Conservation (phyloP, 2,113 vertebrate species). For the Clinocottus analis region DNA sequence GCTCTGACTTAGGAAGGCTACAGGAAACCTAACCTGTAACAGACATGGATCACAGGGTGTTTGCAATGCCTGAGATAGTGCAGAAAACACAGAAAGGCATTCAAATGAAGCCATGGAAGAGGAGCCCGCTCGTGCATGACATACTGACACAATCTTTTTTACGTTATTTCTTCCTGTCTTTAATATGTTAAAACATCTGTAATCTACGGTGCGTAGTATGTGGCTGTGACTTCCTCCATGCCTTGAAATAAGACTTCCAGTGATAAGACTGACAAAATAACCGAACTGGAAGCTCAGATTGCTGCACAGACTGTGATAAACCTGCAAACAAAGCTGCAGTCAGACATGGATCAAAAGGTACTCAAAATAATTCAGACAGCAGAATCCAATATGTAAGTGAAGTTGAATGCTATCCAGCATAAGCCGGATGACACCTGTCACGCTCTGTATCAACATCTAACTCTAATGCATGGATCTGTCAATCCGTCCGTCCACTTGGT, state of each 20-base stretch:
- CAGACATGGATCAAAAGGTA: slow-evolving; percentile 44
- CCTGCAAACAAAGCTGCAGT: slow-evolving; percentile 50
- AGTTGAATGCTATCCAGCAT: slow-evolving; percentile 3
- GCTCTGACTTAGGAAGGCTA: background rate
- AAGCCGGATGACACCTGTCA: slow-evolving; percentile 16
- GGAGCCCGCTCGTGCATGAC: background rate
- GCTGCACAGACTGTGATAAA: slow-evolving; percentile 50
- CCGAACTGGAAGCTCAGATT: slow-evolving; percentile 43
- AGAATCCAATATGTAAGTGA: slow-evolving; percentile 27
- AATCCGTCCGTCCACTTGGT: background rate
- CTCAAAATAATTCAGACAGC: slow-evolving; percentile 23
- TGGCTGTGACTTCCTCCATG: slow-evolving; percentile 33
- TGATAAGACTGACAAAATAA: slow-evolving; percentile 50
- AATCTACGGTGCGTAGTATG: background rate
- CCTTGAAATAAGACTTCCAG: slow-evolving; percentile 53
- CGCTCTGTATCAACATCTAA: slow-evolving; percentile 10
- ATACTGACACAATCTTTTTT: background rate
- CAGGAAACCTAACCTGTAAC: background rate
- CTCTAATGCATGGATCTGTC: too few species aligned
- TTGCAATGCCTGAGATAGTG: background rate
- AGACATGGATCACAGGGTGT: background rate
- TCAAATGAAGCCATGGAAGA: background rate
- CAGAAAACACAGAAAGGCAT: background rate
- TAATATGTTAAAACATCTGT: slow-evolving; percentile 31
- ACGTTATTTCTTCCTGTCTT: background rate